Base-by-base conservation (phyloP, 2,113 vertebrate species). In the Aptenodytes forsteri region DNA sequence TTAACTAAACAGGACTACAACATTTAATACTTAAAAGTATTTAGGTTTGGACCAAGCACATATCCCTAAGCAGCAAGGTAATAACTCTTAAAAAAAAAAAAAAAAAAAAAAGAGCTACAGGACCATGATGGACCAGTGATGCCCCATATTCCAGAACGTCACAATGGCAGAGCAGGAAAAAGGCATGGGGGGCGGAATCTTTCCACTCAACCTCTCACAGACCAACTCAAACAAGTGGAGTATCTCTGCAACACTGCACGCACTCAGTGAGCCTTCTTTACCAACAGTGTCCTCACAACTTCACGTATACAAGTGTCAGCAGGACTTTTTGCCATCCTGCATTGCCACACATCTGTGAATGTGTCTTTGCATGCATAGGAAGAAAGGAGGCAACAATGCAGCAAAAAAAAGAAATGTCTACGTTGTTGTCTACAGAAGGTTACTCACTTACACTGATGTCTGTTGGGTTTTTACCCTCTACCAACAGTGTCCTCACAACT, bases 331-430 rank as follows among this genome's bases (percentile, higher is more conserved):
- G 16, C 36, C 44, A 46, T 16, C 38, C 73, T 44, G 34, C 32
- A 29, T 3, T n/a, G 46, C 23, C 34, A 40, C 1, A 0, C 7
- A 16, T 11, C 38, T 67, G 30, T 14, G 19, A 54, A 27, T 0
- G 13, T 40, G 26, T 29, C 66, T 47, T n/a, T 49, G 21, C 25
- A 58, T 0, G 2, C 3, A 1, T 46, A 15, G 49, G 26, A n/a
- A n/a, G n/a, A n/a, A n/a, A n/a, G n/a, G n/a, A n/a, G n/a, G n/a
- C n/a, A n/a, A n/a, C n/a, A 67, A 69, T 4, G 13, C 64, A 25
- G 71, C 42, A n/a, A n/a, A n/a, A 71, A 58, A 59, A 61, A 66
- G 19, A 46, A 59, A 89, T 0, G 1, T 30, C 25, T 42, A 8
- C 4, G 13, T 14, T 36, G 34, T 22, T 2, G 1, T 14, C 36